Evolutionary conservation across 2,113 vertebrate species (phyloP), one percentile per base, ranked within the genome.

Genomic region (Pseudopipra pipra): DNA sequence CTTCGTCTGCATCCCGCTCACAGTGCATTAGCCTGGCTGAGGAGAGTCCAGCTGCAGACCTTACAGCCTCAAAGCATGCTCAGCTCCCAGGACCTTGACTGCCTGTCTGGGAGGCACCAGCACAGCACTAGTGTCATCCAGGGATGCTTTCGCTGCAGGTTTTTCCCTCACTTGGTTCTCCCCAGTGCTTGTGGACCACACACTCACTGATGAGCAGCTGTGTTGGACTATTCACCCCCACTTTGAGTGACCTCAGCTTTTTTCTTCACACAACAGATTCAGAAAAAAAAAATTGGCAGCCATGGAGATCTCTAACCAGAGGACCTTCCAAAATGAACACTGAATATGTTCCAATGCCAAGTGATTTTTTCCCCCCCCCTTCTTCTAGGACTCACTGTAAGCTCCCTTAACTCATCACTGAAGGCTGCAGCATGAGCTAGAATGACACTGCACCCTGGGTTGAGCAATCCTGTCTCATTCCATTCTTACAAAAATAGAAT

Each of bases 211-310:
- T 0, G 0, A 81, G 63, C 39, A 33, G 54, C 74, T 59, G 22
- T 18, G 31, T 59, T 0, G 0, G 59, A n/a, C 70, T 37, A 0
- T n/a, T 58, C 28, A n/a, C 10, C 8, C 2, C 5, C 30, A 10
- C 27, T 27, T 17, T 20, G 30, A 63, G 63, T 1, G 1, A 75
- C 12, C 27, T 77, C 78, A 68, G 86, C 59, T 73, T 65, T 3
- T 8, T 11, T 56, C 35, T 71, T 75, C 46, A 27, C n/a, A 14
- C 27, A 71, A 20, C 8, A 56, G 2, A 51, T 47, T 56, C 13
- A 68, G 55, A 6, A 33, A 46, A 67, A 47, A 56, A n/a, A n/a
- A n/a, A 11, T 4, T 13, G 11, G 10, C n/a, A 71, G 12, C 12
- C 11, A 0, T 11, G 17, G 41, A 19, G 37, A 11, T 17, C 18